Base-by-base conservation (phyloP, 2,113 vertebrate genomes). In the Turnix velox region DNA sequence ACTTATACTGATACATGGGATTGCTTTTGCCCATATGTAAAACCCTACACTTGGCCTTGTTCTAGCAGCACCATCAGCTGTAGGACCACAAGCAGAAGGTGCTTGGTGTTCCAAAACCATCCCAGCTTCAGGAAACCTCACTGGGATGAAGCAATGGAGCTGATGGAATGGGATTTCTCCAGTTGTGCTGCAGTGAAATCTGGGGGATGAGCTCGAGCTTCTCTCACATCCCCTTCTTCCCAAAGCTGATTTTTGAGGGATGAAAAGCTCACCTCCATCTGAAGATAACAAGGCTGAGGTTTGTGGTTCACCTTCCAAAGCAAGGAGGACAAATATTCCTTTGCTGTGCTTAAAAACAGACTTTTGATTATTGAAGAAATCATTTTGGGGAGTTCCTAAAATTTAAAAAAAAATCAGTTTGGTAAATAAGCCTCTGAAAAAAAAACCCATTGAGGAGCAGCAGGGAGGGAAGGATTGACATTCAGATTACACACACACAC, bases 361-460 rank as follows among this genome's bases (percentile, higher is more conserved):
- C n/a, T 75, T 95, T 79, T 90, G 93, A 87, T 90, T 82, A 93
- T 81, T 86, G 84, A 96, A 96, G 88, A 92, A 87, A 91, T 94
- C 88, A 78, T 92, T 72, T 78, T 42, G 73, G 46, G 74, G 88
- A 85, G 88, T 87, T 92, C 92, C 79, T 81, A 79, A 86, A 90
- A 88, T 93, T 94, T 94, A 65, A 86, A n/a, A n/a, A n/a, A n/a
- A n/a, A 86, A 86, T 79, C 63, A 83, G 93, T 89, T 88, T 91
- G 72, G 84, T 90, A 94, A 96, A 94, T 90, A 96, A 83, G 74
- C 52, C 65, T 77, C 91, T 61, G 87, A 85, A 80, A 96, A 35
- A 96, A 35, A 75, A 93, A 92, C 55, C 81, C 75, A 59, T 43
- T 43, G 90, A 75, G 73, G 80, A 94, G 91, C 93, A 95, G 92